A percentile compares a stretch with the other conserved stretches of the same genome.
phyloP scores from a whole-genome alignment of 2,113 vertebrate genomes.

The Coreoperca whiteheadi region DNA sequence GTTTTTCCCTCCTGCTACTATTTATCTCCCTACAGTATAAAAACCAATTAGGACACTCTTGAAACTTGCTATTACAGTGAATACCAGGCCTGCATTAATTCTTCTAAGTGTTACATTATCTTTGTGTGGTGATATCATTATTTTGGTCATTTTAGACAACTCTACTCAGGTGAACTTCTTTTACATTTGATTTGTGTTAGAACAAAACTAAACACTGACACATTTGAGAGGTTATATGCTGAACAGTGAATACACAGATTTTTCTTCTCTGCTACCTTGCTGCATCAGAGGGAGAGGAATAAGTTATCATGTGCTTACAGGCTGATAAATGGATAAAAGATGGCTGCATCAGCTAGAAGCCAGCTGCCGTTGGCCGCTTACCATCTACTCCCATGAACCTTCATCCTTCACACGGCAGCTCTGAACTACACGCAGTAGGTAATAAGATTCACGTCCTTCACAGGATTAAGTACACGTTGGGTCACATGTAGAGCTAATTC shows the following conservation, averaged over 20 bases:
- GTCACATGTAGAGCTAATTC: constrained; percentile 49
- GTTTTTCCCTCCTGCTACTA: background rate
- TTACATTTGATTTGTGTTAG: background rate
- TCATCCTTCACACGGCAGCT: background rate
- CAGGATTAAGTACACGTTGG: constrained; percentile 24
- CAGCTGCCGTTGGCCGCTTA: background rate
- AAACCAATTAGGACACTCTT: too few relatives aligned
- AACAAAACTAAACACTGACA: background rate
- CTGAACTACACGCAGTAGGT: constrained; percentile 10
- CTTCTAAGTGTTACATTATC: background rate
- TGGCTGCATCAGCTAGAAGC: background rate
- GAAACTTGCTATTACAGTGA: background rate
- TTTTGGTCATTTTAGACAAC: background rate
- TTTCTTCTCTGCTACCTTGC: background rate
- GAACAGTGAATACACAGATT: background rate
- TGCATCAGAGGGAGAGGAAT: constrained; percentile 10
- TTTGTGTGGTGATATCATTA: background rate
- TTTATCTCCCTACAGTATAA: background rate
- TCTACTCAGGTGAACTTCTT: background rate
- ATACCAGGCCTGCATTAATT: background rate
- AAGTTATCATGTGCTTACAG: constrained; percentile 1
- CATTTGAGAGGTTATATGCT: background rate
- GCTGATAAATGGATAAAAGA: constrained; percentile 35
- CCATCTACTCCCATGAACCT: background rate
- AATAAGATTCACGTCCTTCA: constrained; percentile 28